phyloP scores from a whole-genome alignment of 1,140 invertebrate genomes.

The Tigriopus japonicus region DNA sequence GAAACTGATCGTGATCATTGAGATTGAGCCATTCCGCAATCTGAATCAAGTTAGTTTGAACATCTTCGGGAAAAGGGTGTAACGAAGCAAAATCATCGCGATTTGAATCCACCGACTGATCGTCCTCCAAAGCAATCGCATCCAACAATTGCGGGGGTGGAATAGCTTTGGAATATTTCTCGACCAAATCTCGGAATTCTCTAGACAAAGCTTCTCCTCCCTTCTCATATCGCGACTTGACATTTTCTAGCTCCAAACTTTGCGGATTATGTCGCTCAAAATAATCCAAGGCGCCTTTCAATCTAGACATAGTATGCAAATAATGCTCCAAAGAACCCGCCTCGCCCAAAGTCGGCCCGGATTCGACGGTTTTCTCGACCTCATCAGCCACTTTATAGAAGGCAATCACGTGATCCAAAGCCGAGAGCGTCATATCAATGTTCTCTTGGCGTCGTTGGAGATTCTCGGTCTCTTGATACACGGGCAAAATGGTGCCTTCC shows the following conservation, averaged over 20 bases:
- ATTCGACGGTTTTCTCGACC: constrained; percentile 54
- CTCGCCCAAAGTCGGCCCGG: constrained; percentile 40
- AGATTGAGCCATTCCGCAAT: constrained; percentile 65
- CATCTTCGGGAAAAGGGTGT: constrained; percentile 37
- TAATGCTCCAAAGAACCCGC: constrained; percentile 44
- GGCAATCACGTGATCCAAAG: constrained; percentile 67
- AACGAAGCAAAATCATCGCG: constrained; percentile 5
- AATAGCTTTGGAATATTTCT: constrained; percentile 64
- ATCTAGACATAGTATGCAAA: constrained; percentile 57
- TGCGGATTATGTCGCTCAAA: constrained; percentile 83
- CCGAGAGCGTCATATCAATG: constrained; percentile 43
- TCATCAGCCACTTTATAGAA: constrained; percentile 73
- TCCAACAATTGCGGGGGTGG: constrained; percentile 39
- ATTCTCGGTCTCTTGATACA: constrained; percentile 86
- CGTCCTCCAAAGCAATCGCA: neutral
- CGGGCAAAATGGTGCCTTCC: constrained; percentile 78
- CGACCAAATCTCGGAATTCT: constrained; percentile 68
- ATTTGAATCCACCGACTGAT: constrained; percentile 19
- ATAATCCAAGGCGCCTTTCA: constrained; percentile 69
- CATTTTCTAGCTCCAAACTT: constrained; percentile 80
- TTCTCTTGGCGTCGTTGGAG: constrained; percentile 70
- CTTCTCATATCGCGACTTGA: constrained; percentile 36
- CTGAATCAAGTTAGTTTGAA: constrained; percentile 46
- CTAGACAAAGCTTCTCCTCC: constrained; percentile 53
- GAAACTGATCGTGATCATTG: constrained; percentile 54